Evolutionary conservation across 2,888 invertebrate species (phyloP).

Genomic region (Hipparchia sbordonii): DNA sequence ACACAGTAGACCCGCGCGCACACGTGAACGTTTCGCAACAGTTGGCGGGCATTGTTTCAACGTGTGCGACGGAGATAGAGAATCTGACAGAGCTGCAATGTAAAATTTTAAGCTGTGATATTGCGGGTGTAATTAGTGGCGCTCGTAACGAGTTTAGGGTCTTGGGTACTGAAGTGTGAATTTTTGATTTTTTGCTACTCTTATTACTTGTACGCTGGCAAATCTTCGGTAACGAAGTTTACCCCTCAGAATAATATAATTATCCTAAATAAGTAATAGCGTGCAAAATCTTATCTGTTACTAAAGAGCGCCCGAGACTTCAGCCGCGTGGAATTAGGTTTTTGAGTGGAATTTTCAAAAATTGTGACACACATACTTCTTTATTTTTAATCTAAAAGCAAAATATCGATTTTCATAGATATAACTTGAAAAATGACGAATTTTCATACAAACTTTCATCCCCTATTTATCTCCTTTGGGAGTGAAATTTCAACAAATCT

Average conservation of each 20-base stretch:
- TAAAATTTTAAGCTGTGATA: slow-evolving; percentile 72
- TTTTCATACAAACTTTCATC: too few species aligned
- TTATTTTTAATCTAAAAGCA: too few species aligned
- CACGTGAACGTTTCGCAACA: slow-evolving; percentile 61
- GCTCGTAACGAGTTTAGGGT: slow-evolving; percentile 69
- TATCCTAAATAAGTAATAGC: slow-evolving; percentile 6
- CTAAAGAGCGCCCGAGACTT: too few species aligned
- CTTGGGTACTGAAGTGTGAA: slow-evolving; percentile 65
- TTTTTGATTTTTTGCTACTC: slow-evolving; percentile 54
- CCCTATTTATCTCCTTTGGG: too few species aligned
- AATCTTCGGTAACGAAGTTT: slow-evolving; percentile 17
- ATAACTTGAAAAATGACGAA: too few species aligned
- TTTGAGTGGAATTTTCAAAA: too few species aligned
- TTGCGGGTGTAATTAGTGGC: slow-evolving; percentile 76
- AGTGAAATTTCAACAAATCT: too few species aligned
- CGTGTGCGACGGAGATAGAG: slow-evolving; percentile 57
- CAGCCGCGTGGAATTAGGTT: too few species aligned
- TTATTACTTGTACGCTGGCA: slow-evolving; percentile 4
- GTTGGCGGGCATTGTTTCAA: slow-evolving; percentile 69
- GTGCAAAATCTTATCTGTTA: slow-evolving; percentile 36
- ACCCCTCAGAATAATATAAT: not conserved
- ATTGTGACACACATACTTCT: too few species aligned
- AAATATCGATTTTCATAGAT: too few species aligned
- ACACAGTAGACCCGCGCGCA: slow-evolving; percentile 56
- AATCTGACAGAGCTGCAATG: slow-evolving; percentile 58